Base-by-base conservation (phyloP, 1,140 invertebrate species). In the Spodoptera frugiperda region DNA sequence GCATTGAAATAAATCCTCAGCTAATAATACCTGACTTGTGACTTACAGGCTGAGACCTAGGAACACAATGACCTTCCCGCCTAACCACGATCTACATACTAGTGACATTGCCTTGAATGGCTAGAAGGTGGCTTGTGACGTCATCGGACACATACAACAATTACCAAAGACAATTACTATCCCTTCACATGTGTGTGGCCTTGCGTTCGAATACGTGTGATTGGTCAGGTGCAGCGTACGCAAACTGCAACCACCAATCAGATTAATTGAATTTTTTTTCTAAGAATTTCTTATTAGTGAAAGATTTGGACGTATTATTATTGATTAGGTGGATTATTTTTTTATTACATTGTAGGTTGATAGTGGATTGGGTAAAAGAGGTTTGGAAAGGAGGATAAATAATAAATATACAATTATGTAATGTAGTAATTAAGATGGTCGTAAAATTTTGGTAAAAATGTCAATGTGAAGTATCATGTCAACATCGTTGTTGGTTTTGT, bases 91-190 rank as follows among this genome's bases (percentile, higher is more conserved):
- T 67, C 63, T 67, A 67, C 63, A 67, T 67, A 67, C 44, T n/a
- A n/a, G 44, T 6, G 54, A 57, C 54, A 57, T 63, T 44, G 33
- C 63, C 63, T 67, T 67, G 14, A 57, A 25, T 1, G 61, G 39
- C 39, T 65, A 46, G 61, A 67, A 67, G 63, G 39, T 48, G 44
- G 11, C 63, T 49, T 12, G 25, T 67, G 63, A 67, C 63, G 63
- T 67, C 63, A 67, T 17, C 6, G 14, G 12, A 59, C 25, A 46
- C 57, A 21, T 6, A 17, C 17, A 21, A 67, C 63, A 67, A 67
- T 67, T 67, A 67, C 63, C 33, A 67, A 15, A 67, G 44, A 67
- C 63, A 67, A 67, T 67, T 67, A 49, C 63, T 67, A 67, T 67
- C 63, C 63, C 63, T 67, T 67, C 63, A 67, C 63, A 49, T 48